These are phyloP conservation scores for Oryzias sinensis DNA, from an alignment of 2,797 vertebrate genomes.

Conservation along the genomic window DNA sequence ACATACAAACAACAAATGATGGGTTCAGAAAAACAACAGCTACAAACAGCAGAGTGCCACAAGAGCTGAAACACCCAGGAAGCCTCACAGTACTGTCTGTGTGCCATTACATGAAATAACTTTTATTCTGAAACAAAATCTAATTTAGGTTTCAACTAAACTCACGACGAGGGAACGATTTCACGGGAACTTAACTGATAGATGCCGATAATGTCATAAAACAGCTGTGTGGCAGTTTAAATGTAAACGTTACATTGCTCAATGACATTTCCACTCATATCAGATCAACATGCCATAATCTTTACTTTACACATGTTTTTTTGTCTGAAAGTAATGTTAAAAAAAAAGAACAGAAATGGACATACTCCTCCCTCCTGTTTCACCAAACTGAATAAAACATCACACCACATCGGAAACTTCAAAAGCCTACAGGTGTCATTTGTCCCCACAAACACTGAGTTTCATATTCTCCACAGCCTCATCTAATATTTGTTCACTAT, in stretches of 20 bases:
- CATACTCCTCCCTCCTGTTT: not conserved
- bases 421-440: slow-evolving; percentile 22
- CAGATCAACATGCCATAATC: not conserved
- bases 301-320: not conserved
- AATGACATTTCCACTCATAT: not conserved
- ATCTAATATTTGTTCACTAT: slow-evolving; percentile 38
- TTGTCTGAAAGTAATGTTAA: not conserved
- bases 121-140: not conserved
- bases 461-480: slow-evolving; percentile 23
- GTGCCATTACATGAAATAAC: not conserved
- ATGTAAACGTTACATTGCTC: not conserved
- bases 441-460: slow-evolving; percentile 25
- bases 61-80: slow-evolving; percentile 22
- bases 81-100: slow-evolving; percentile 2
- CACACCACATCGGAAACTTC: slow-evolving; percentile 28
- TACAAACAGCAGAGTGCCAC: slow-evolving; percentile 29
- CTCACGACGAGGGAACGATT: not conserved
- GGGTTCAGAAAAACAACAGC: slow-evolving; percentile 34
- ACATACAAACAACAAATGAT: slow-evolving; percentile 37
- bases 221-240: not conserved
- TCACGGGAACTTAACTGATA: slow-evolving; percentile 1
- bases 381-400: slow-evolving; percentile 47
- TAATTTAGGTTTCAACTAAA: not conserved
- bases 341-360: slow-evolving; percentile 5
- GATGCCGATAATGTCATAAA: slow-evolving; percentile 3